These are phyloP conservation scores for Oikopleura vanhoeffeni DNA, from an alignment of 23 tunicate species.

Conservation along the genomic window DNA sequence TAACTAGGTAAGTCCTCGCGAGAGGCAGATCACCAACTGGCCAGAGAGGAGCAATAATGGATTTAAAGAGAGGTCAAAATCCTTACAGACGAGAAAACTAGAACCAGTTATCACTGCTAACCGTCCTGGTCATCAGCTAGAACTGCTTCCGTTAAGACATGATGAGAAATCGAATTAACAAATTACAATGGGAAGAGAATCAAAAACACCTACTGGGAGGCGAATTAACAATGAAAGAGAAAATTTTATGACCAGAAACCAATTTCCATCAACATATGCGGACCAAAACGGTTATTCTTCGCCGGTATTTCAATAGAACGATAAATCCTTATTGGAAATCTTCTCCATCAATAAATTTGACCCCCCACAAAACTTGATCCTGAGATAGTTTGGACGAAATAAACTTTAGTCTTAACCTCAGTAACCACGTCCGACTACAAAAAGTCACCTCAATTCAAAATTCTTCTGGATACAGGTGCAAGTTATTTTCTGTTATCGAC, in stretches of 20 bases:
- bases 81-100: background rate
- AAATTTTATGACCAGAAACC: no score
- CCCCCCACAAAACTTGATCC: background rate
- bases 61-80: no score
- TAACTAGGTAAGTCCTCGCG: no score
- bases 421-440: background rate
- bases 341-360: background rate
- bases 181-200: no score
- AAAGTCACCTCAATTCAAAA: background rate
- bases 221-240: no score
- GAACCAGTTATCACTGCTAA: background rate
- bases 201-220: no score
- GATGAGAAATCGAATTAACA: background rate
- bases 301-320: no score
- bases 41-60: no score
- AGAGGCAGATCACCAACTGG: no score
- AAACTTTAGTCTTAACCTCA: background rate
- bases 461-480: background rate
- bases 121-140: background rate
- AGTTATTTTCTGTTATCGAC: background rate
- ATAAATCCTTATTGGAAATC: no score
- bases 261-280: no score
- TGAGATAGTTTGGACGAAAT: background rate
- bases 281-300: no score
- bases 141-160: background rate